Evolutionary conservation across 2,113 vertebrate species (phyloP).

Genomic region (Empidonax alnorum): DNA sequence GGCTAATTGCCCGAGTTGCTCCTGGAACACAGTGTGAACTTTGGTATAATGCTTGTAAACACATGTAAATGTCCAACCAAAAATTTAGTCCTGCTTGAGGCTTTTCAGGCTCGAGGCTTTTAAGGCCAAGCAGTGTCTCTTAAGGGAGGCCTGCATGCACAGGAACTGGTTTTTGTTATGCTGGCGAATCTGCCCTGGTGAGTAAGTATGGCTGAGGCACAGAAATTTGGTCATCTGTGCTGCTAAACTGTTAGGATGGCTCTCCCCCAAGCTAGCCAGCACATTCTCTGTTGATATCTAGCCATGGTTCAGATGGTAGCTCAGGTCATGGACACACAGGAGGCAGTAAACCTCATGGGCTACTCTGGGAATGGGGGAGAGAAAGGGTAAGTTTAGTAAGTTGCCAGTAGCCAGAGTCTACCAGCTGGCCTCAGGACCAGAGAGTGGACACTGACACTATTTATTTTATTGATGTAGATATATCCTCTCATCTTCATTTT

Average conservation of each 20-base stretch:
- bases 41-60: neutral
- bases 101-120: neutral
- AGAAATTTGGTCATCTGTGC: neutral
- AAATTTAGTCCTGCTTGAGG: neutral
- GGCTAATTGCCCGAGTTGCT: neutral
- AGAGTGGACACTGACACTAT: neutral
- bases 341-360: neutral
- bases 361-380: neutral
- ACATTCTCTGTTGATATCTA: neutral
- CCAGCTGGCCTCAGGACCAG: neutral
- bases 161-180: neutral
- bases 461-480: neutral
- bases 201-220: neutral
- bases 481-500: neutral
- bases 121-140: neutral
- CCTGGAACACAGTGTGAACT: accelerated
- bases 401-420: neutral
- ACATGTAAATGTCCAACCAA: neutral
- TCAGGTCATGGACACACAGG: neutral
- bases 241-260: neutral
- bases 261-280: neutral
- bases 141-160: accelerated
- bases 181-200: neutral
- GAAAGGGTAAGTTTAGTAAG: neutral
- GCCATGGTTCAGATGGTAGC: neutral